phyloP scores from a whole-genome alignment of 2,113 vertebrate genomes.

The Chaetodon auriga region DNA sequence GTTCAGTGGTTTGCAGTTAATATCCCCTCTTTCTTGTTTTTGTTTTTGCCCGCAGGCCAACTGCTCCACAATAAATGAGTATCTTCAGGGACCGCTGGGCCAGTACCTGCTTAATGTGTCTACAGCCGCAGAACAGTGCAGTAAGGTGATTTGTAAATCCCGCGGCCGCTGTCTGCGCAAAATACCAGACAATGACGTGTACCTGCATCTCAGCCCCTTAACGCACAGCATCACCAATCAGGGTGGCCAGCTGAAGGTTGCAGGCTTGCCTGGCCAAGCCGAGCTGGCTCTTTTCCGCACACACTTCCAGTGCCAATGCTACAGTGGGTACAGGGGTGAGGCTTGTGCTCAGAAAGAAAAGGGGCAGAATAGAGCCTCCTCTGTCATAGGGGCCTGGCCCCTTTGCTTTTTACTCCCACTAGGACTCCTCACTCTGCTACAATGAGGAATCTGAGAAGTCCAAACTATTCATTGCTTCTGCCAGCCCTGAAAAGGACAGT shows the following conservation, averaged over 20 bases:
- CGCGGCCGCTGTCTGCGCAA: constrained; percentile 89
- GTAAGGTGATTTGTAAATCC: constrained; percentile 85
- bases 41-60: constrained; percentile 79
- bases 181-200: constrained; percentile 71
- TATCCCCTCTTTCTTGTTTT: neutral
- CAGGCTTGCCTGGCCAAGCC: constrained; percentile 63
- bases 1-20: constrained; percentile 16
- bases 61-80: constrained; percentile 89
- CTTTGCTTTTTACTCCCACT: constrained; percentile 77
- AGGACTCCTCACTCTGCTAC: constrained; percentile 74
- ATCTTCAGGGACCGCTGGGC: constrained; percentile 87
- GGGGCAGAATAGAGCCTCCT: constrained; percentile 68
- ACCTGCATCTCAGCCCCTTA: constrained; percentile 87
- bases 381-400: constrained; percentile 65
- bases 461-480: constrained; percentile 37
- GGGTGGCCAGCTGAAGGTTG: constrained; percentile 60
- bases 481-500: constrained; percentile 34
- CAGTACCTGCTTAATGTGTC: constrained; percentile 93
- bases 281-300: constrained; percentile 71
- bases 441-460: constrained; percentile 62
- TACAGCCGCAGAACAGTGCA: constrained; percentile 87
- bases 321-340: constrained; percentile 86
- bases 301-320: constrained; percentile 92
- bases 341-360: constrained; percentile 74
- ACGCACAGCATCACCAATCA: constrained; percentile 83